Conservation (phyloP, 2,113 vertebrate genomes). For the Rallus limicola region DNA sequence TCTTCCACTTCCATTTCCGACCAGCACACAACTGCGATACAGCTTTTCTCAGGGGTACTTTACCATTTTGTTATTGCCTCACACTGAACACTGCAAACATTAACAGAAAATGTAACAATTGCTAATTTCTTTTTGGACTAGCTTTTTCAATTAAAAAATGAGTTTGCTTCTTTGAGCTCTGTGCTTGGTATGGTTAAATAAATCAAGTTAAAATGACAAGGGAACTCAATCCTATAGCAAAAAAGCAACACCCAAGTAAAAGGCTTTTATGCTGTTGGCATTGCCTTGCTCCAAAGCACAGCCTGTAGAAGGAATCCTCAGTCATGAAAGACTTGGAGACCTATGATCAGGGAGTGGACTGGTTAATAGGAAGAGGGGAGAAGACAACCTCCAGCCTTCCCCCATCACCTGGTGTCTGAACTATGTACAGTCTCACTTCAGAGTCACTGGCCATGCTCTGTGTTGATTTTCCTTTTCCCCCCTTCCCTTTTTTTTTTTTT, state of each 20-base stretch:
- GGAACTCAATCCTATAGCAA: neutral
- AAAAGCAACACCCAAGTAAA: constrained; percentile 13
- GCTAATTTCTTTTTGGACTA: constrained; percentile 19
- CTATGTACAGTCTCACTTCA: neutral
- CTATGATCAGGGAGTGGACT: neutral
- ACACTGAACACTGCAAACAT: neutral
- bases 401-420: neutral
- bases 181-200: constrained; percentile 27
- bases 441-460: neutral
- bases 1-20: constrained; percentile 34
- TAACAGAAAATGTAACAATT: constrained; percentile 18
- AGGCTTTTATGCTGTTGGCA: neutral
- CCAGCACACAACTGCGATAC: neutral
- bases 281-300: constrained; percentile 32
- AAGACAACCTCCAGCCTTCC: neutral
- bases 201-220: constrained; percentile 16
- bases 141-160: constrained; percentile 7
- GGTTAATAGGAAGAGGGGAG: neutral
- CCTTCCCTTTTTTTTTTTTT: too few species aligned
- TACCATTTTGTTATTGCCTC: neutral
- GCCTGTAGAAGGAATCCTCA: constrained; percentile 17
- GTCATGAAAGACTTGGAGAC: neutral
- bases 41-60: constrained; percentile 20
- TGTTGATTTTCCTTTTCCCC: neutral
- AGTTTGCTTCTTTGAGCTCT: constrained; percentile 7